These are phyloP conservation scores for Melitaea athalia DNA, from an alignment of 2,888 invertebrate species.

Conservation along the genomic window DNA sequence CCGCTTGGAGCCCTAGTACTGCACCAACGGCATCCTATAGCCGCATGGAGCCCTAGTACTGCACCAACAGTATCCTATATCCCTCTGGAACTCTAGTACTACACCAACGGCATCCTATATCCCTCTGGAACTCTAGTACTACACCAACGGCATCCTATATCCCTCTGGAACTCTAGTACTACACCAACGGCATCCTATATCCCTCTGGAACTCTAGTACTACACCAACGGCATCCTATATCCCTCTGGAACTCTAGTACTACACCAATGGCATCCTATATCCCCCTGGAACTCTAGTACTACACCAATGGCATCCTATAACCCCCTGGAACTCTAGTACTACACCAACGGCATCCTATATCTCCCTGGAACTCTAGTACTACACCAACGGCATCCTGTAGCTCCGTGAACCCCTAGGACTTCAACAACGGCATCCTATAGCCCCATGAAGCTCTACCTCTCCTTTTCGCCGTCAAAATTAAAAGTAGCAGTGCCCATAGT, in stretches of 20 bases:
- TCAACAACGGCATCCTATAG: constrained; percentile 70
- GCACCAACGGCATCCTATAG: no score
- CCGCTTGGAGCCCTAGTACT: not conserved
- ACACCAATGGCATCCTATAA: constrained; percentile 97
- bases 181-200: no score
- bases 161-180: not conserved
- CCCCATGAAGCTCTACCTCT: not conserved
- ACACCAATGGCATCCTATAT: no score
- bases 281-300: no score
- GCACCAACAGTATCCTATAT: not conserved
- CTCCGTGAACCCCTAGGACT: no score
- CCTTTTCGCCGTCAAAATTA: no score
- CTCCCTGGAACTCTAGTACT: not conserved
- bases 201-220: not conserved
- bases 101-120: constrained; percentile 69
- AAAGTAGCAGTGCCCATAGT: no score
- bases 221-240: not conserved
- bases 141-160: constrained; percentile 97
- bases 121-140: constrained; percentile 83
- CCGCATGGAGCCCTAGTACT: not conserved
- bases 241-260: no score
- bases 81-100: no score
- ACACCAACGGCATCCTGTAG: not conserved
- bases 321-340: not conserved
- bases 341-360: no score